These are phyloP conservation scores for Eupithecia abbreviata DNA, from an alignment of 2,888 invertebrate species.

Conservation along the genomic window DNA sequence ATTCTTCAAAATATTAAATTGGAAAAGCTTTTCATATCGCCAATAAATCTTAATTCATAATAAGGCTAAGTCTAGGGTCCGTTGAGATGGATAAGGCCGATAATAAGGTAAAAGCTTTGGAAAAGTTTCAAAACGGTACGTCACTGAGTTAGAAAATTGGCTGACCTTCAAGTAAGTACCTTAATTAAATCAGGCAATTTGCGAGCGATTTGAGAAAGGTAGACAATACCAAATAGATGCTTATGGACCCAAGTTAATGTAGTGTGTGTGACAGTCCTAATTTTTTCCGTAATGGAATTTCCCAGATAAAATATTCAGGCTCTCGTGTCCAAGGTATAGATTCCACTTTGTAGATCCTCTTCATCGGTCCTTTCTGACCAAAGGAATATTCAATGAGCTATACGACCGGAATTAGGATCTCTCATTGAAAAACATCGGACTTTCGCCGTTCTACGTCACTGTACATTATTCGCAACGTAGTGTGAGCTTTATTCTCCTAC, in stretches of 20 bases:
- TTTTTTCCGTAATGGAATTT: slow-evolving; percentile 6
- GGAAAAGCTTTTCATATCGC: not conserved
- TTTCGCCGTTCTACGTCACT: not conserved
- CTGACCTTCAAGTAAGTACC: not conserved
- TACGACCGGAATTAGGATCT: slow-evolving; percentile 15
- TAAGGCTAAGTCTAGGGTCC: not conserved
- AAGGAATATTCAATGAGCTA: slow-evolving; percentile 36
- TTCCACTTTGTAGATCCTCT: slow-evolving; percentile 25
- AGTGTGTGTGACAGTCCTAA: not conserved
- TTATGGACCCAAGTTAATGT: not conserved
- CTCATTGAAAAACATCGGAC: slow-evolving; percentile 23
- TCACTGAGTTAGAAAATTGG: not conserved
- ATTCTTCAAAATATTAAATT: not conserved
- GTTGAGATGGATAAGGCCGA: not conserved
- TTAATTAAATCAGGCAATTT: not conserved
- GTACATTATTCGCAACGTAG: not conserved
- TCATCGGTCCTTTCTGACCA: slow-evolving; percentile 26
- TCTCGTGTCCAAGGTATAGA: slow-evolving; percentile 19
- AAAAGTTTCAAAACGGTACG: not conserved
- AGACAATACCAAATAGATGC: not conserved
- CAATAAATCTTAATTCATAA: not conserved
- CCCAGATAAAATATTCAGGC: slow-evolving; percentile 24
- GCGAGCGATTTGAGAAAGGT: not conserved
- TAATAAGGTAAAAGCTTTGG: not conserved
- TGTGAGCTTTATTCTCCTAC: not conserved